Conservation (phyloP, 2,113 vertebrate genomes). For the Tenrec ecaudatus region DNA sequence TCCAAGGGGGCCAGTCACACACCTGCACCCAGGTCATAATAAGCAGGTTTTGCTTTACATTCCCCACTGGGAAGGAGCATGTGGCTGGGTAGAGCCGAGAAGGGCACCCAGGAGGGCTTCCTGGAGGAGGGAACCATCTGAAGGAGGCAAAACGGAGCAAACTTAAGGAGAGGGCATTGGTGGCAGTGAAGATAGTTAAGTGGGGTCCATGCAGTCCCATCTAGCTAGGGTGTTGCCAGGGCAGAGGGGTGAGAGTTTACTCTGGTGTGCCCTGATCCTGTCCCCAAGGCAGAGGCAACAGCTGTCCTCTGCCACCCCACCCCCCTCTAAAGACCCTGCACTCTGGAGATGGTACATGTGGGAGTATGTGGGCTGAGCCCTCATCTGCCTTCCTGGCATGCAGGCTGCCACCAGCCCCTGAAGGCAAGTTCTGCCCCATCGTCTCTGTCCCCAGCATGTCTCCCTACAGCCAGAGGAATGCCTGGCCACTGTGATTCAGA, state of each 20-base stretch:
- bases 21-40: too few relatives aligned
- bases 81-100: neutral
- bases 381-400: neutral
- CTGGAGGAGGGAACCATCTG: neutral
- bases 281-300: neutral
- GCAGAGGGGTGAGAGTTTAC: neutral
- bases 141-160: neutral
- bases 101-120: neutral
- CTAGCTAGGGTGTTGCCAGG: neutral
- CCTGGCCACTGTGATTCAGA: neutral
- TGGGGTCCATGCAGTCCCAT: neutral
- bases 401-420: neutral
- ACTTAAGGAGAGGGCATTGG: neutral
- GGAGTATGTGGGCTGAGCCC: neutral
- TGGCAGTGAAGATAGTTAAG: neutral
- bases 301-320: neutral
- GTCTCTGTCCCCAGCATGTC: neutral
- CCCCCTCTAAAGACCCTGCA: neutral
- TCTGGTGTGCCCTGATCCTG: neutral
- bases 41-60: too few relatives aligned
- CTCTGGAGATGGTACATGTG: rapidly evolving
- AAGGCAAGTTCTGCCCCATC: neutral
- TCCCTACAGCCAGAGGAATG: neutral
- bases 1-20: too few relatives aligned
- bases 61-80: neutral